Conservation (phyloP, 2,888 invertebrate species). For the Eupeodes latifasciatus region DNA sequence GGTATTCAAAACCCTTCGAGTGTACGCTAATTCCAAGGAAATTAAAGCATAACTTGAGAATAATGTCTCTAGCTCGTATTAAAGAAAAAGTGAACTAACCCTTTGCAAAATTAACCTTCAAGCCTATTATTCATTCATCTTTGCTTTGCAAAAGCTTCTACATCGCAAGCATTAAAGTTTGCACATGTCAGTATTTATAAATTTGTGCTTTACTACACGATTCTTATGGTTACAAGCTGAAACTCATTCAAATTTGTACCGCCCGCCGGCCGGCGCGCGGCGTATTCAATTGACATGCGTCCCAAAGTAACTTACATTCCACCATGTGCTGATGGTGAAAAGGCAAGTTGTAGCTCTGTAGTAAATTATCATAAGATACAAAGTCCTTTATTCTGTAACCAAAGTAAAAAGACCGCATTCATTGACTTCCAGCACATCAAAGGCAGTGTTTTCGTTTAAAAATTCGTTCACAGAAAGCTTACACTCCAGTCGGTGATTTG, state of each 20-base stretch:
- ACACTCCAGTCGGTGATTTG: slow-evolving; percentile 20
- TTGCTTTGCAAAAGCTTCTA: slow-evolving; percentile 11
- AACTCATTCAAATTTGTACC: slow-evolving; percentile 13
- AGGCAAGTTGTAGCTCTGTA: too few relatives aligned
- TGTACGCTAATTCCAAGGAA: too few relatives aligned
- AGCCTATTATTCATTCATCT: slow-evolving; percentile 37
- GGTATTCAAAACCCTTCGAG: too few relatives aligned
- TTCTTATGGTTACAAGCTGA: not conserved
- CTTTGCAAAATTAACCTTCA: not conserved
- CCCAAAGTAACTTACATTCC: slow-evolving; percentile 56
- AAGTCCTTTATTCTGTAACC: slow-evolving; percentile 54
- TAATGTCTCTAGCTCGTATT: too few relatives aligned
- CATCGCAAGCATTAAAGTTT: not conserved
- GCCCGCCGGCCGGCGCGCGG: not conserved
- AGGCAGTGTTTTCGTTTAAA: slow-evolving; percentile 14
- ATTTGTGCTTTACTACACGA: slow-evolving; percentile 11
- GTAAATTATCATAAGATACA: slow-evolving; percentile 10
- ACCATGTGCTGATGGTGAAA: slow-evolving; percentile 53
- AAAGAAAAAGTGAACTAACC: too few relatives aligned
- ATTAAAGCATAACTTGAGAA: too few relatives aligned
- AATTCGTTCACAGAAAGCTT: slow-evolving; percentile 57
- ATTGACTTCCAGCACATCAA: not conserved
- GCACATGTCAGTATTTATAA: not conserved
- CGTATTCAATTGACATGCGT: slow-evolving; percentile 53
- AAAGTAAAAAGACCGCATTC: not conserved